Evolutionary conservation across 1,140 invertebrate genomes (phyloP).

Genomic region (Psix sp.): DNA sequence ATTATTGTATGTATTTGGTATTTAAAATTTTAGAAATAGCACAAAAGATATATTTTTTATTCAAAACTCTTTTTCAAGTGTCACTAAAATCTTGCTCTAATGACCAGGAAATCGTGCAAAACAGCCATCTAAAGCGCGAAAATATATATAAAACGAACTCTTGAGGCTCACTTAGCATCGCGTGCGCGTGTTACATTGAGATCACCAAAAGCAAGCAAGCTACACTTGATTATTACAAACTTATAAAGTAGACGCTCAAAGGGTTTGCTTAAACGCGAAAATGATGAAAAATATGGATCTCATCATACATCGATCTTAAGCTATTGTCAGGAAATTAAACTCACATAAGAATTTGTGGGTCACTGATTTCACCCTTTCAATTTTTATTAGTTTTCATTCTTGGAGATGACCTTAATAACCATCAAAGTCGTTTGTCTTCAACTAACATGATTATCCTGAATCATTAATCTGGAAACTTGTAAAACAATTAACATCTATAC

Average conservation of each 20-base stretch:
- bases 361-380: slow-evolving; percentile 49
- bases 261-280: slow-evolving; percentile 20
- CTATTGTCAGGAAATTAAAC: slow-evolving; percentile 58
- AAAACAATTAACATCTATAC: too few relatives aligned
- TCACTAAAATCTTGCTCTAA: too few relatives aligned
- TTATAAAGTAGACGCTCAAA: slow-evolving; percentile 33
- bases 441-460: slow-evolving; percentile 35
- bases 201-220: slow-evolving; percentile 49
- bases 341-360: slow-evolving; percentile 54
- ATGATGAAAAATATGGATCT: slow-evolving; percentile 36
- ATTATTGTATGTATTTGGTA: too few relatives aligned
- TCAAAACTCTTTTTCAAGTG: too few relatives aligned
- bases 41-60: too few relatives aligned
- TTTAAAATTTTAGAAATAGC: too few relatives aligned
- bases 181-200: slow-evolving; percentile 51
- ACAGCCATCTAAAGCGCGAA: slow-evolving; percentile 19
- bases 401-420: slow-evolving; percentile 54
- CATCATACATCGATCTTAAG: slow-evolving; percentile 41
- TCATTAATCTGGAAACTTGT: too few relatives aligned
- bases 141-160: slow-evolving; percentile 45
- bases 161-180: slow-evolving; percentile 46
- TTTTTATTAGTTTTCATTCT: slow-evolving; percentile 40
- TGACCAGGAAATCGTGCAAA: too few relatives aligned
- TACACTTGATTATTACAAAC: slow-evolving; percentile 49
- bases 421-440: slow-evolving; percentile 10